Evolutionary conservation across 2,113 vertebrate species (phyloP).

Genomic region (Mobula birostris): DNA sequence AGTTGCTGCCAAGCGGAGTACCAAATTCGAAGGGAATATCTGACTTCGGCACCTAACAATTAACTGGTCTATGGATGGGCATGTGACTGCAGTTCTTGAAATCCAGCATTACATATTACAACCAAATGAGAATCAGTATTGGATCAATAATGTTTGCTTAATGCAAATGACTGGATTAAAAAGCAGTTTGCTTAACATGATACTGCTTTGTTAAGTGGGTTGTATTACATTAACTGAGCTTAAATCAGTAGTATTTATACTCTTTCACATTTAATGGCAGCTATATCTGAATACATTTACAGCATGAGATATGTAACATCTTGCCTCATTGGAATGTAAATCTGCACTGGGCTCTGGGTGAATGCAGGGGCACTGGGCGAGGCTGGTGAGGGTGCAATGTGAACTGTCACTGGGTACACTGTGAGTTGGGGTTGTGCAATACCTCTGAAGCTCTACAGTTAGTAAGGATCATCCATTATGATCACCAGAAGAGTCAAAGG

Average conservation of each 20-base stretch:
- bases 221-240: background rate
- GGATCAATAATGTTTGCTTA: slow-evolving; percentile 29
- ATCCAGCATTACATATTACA: background rate
- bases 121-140: slow-evolving; percentile 11
- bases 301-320: background rate
- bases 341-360: background rate
- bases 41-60: background rate
- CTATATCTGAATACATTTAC: background rate
- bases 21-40: background rate
- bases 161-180: slow-evolving; percentile 24
- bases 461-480: background rate
- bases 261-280: background rate
- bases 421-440: background rate
- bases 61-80: background rate
- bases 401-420: background rate
- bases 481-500: too few relatives aligned
- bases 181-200: slow-evolving; percentile 12
- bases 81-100: background rate
- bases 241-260: slow-evolving; percentile 21
- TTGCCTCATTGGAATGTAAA: background rate
- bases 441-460: background rate
- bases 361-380: background rate
- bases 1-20: background rate
- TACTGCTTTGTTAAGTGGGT: slow-evolving; percentile 11
- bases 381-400: too few relatives aligned